phyloP scores from a whole-genome alignment of 2,888 invertebrate species.

The Glaucopsyche alexis region DNA sequence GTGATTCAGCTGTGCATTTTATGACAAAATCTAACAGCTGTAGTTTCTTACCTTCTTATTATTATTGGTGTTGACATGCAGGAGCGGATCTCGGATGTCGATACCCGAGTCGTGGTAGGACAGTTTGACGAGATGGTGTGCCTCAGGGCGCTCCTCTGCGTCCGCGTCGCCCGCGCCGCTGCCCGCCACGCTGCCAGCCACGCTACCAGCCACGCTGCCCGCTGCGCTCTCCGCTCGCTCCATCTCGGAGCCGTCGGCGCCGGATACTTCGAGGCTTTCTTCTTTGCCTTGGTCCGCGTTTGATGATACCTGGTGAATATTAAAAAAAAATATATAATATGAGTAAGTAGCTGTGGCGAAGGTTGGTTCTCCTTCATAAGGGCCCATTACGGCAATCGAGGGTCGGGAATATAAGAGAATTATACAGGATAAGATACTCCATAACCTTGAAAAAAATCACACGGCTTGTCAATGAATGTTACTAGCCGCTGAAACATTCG shows the following conservation, averaged over 20 bases:
- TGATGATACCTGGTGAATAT: conserved; percentile 60
- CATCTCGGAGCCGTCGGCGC: conserved; percentile 45
- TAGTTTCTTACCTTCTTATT: conserved; percentile 79
- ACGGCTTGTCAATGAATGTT: no score
- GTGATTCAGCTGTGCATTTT: no score
- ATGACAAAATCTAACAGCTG: no score
- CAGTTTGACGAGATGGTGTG: conserved; percentile 87
- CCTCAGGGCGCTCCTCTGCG: conserved; percentile 54
- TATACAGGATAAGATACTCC: no score
- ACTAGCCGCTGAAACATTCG: no score
- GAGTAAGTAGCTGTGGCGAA: no score
- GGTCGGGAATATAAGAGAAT: no score
- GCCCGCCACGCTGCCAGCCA: conserved; percentile 62
- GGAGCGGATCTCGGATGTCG: conserved; percentile 89
- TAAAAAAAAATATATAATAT: background rate
- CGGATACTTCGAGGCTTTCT: conserved; percentile 58
- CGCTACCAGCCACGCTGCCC: conserved; percentile 64
- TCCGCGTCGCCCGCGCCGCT: conserved; percentile 59
- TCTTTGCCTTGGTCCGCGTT: conserved; percentile 64
- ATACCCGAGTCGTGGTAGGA: conserved; percentile 95
- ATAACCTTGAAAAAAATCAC: no score
- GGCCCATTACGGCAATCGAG: no score
- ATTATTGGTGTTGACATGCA: conserved; percentile 82
- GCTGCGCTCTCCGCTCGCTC: conserved; percentile 48
- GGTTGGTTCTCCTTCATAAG: no score